phyloP scores from a whole-genome alignment of 2,888 invertebrate species.

The Aphodius granarius region DNA sequence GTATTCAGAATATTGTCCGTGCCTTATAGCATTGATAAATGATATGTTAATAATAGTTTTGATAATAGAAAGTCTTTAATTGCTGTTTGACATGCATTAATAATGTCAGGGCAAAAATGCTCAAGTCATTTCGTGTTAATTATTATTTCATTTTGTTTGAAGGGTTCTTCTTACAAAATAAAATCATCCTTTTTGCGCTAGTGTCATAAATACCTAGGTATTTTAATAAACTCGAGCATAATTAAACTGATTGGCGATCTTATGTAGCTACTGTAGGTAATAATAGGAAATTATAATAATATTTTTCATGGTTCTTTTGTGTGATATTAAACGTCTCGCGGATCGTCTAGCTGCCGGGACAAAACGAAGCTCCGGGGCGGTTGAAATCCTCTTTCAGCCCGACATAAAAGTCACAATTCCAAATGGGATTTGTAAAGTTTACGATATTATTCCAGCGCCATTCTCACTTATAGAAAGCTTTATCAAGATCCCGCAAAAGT shows the following conservation, averaged over 20 bases:
- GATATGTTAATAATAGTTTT: too few relatives aligned
- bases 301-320: slow-evolving; percentile 28
- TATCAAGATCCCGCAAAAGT: slow-evolving; percentile 51
- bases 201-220: too few relatives aligned
- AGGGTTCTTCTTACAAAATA: too few relatives aligned
- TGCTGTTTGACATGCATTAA: too few relatives aligned
- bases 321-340: slow-evolving; percentile 37
- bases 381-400: slow-evolving; percentile 54
- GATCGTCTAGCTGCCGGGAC: slow-evolving; percentile 35
- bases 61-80: too few relatives aligned
- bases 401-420: slow-evolving; percentile 57
- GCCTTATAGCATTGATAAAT: not conserved
- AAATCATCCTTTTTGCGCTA: too few relatives aligned
- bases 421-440: slow-evolving; percentile 57
- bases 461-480: slow-evolving; percentile 54
- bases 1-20: not conserved
- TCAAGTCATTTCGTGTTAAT: too few relatives aligned
- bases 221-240: too few relatives aligned
- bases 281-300: slow-evolving; percentile 1
- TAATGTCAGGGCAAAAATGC: too few relatives aligned
- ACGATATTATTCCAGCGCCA: slow-evolving; percentile 56
- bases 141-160: too few relatives aligned
- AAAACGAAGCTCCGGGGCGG: slow-evolving; percentile 51
- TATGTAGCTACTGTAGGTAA: too few relatives aligned
- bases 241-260: too few relatives aligned